Percentiles rank a stretch among this genome's conserved stretches.
Conservation (phyloP, 2,113 vertebrate genomes). For the Petromus typicus region DNA sequence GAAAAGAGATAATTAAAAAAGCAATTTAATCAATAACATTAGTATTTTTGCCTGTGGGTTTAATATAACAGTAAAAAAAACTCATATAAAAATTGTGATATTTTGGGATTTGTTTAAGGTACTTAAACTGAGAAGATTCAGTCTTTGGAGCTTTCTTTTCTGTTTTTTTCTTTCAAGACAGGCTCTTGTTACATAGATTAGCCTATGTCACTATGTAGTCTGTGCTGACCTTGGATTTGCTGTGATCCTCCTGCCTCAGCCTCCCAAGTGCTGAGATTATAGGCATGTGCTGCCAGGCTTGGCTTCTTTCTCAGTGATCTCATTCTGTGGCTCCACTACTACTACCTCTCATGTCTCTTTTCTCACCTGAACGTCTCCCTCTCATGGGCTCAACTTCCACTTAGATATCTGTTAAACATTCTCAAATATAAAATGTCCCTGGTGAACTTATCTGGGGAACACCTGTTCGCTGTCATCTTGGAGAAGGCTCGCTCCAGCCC, state of each 20-base stretch:
- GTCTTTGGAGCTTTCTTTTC: background rate
- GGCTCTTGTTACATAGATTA: background rate
- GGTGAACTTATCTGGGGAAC: background rate
- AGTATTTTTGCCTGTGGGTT: slow-evolving; percentile 7
- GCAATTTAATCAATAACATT: background rate
- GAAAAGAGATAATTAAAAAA: background rate
- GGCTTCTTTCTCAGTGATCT: background rate
- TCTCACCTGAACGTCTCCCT: background rate
- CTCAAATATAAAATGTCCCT: background rate
- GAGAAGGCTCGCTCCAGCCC: background rate
- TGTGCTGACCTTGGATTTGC: background rate
- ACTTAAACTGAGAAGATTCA: background rate
- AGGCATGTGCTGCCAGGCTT: background rate
- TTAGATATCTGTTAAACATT: background rate
- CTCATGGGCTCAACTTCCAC: background rate
- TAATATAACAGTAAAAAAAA: background rate
- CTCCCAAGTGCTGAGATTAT: background rate
- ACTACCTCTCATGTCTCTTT: background rate
- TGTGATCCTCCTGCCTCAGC: background rate
- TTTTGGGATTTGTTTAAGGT: background rate
- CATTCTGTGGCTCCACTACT: background rate
- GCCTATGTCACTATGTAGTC: background rate
- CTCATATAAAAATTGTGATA: background rate
- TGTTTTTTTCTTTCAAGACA: background rate
- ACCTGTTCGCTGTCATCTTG: background rate